Base-by-base conservation (phyloP, 2,888 invertebrate species). In the Eupithecia vulgata region DNA sequence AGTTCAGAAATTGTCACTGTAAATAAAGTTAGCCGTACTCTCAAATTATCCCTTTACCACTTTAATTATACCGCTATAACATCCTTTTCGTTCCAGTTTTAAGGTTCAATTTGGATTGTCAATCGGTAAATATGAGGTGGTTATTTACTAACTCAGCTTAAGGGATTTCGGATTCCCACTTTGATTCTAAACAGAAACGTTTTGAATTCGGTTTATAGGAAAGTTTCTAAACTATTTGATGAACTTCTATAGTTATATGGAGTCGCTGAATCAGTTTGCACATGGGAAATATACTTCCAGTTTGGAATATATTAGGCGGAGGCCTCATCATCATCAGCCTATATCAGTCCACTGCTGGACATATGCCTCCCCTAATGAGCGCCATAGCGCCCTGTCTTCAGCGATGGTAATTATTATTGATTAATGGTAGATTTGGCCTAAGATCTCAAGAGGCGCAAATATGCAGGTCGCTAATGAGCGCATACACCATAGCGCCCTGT, bases 141-240 rank as follows among this genome's bases (percentile, higher is more conserved):
- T 80, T 80, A 87, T 88, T 87, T 82, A 61, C 86, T 87, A 90
- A 90, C 88, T 88, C 86, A 85, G 91, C 91, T 93, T 93, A 92
- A 87, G 87, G 92, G 92, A 92, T 93, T 92, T 90, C 82, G 84
- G 86, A 90, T 87, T 91, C 91, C 88, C 88, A 89, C 90, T 92
- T 91, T 89, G 90, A 91, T 90, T 87, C 87, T 90, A 88, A 90
- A 89, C 88, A 90, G 89, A 81, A 88, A 83, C 89, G 85, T 89
- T 90, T 89, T 87, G 85, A 89, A 87, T 90, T 90, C 81, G 80
- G 87, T 88, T 81, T 86, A 88, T 83, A 85, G 87, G 84, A 88
- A 91, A 91, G 87, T 90, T 91, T 74, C 81, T 77, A 84, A 91
- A 89, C 89, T 90, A 88, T 87, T 86, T 85, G 83, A 85, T 84